A percentile compares a stretch with the other conserved stretches of the same genome.
Evolutionary conservation across 2,797 vertebrate genomes (phyloP).

Genomic region (Crax fasciolata): DNA sequence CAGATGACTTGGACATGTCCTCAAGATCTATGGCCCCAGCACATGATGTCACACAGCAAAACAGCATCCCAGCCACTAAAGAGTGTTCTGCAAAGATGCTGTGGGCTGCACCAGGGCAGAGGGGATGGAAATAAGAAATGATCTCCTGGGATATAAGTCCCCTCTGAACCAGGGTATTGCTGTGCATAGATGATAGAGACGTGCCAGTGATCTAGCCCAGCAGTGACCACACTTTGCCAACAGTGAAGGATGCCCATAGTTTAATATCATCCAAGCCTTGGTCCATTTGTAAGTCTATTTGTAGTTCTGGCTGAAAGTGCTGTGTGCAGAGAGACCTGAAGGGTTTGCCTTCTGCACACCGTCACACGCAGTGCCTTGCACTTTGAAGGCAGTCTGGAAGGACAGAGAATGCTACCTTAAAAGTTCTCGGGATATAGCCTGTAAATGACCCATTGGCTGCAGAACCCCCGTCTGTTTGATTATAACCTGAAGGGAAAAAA

Average conservation of each 20-base stretch:
- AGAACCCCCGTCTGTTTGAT: background rate
- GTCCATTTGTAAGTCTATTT: background rate
- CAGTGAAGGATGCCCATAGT: background rate
- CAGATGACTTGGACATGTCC: background rate
- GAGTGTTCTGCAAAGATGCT: background rate
- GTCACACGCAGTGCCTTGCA: background rate
- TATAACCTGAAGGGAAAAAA: background rate
- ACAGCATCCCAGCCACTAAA: background rate
- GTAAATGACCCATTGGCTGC: background rate
- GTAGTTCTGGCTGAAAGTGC: background rate
- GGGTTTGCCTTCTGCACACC: background rate
- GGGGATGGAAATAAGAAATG: background rate
- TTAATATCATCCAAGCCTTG: background rate
- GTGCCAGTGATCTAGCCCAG: accelerated
- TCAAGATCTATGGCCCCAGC: background rate
- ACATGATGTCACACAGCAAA: background rate
- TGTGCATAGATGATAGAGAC: background rate
- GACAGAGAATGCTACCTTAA: background rate
- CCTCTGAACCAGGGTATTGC: background rate
- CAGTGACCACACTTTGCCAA: background rate
- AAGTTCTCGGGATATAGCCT: background rate
- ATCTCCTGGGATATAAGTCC: background rate
- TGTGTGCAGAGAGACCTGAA: background rate
- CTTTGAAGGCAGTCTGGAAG: background rate
- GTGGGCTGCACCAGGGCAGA: background rate